phyloP scores from a whole-genome alignment of 2,888 invertebrate genomes.

The Eubasilissa splendida region DNA sequence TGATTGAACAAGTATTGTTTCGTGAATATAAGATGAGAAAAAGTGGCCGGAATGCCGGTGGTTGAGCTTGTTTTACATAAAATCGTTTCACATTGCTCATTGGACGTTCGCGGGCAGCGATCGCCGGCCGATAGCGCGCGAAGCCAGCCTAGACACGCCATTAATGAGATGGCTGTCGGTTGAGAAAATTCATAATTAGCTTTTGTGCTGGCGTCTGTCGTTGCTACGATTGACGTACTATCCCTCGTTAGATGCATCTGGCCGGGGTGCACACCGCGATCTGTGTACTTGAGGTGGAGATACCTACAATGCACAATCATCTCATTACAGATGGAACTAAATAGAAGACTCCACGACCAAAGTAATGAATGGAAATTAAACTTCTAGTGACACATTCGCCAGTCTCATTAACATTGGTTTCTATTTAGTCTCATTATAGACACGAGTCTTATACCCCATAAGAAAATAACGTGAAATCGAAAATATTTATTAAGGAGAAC shows the following conservation, averaged over 20 bases:
- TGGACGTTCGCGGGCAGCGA: conserved; percentile 15
- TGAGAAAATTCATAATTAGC: conserved; percentile 40
- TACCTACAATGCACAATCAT: neutral
- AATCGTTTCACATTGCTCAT: conserved; percentile 45
- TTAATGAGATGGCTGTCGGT: conserved; percentile 31
- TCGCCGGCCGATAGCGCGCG: conserved; percentile 23
- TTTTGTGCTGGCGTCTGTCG: conserved; percentile 28
- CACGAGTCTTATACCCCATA: no score
- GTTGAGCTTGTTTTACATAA: conserved; percentile 54
- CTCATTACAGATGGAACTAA: no score
- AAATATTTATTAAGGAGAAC: no score
- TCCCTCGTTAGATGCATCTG: conserved; percentile 8
- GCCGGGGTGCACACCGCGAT: neutral
- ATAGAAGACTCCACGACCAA: no score
- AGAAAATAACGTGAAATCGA: no score
- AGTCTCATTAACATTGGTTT: no score
- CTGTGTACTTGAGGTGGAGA: no score
- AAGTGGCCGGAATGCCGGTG: conserved; percentile 51
- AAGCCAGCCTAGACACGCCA: conserved; percentile 13
- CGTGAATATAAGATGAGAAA: conserved; percentile 55
- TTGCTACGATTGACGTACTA: conserved; percentile 15
- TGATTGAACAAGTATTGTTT: conserved; percentile 58
- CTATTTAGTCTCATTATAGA: no score
- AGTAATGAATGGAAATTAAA: no score
- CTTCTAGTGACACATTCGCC: no score